A percentile compares a stretch with the other conserved stretches of the same genome.
These are phyloP conservation scores for Hemibagrus wyckioides DNA, from an alignment of 2,113 vertebrate genomes.

Conservation along the genomic window DNA sequence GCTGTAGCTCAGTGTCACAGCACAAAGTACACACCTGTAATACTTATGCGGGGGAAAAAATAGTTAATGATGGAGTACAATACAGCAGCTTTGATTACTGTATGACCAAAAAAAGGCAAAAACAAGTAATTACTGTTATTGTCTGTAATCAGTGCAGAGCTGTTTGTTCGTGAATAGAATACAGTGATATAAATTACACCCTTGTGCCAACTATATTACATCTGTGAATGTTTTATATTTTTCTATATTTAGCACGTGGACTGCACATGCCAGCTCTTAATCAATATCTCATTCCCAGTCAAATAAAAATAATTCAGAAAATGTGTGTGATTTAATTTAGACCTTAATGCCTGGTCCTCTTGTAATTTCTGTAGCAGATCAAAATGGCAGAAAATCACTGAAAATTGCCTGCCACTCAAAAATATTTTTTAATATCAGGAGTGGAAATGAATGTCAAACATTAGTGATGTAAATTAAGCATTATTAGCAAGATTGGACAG, in stretches of 20 bases:
- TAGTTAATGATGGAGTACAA: neutral
- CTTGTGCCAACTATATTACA: neutral
- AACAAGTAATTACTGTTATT: constrained; percentile 4
- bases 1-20: neutral
- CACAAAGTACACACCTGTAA: neutral
- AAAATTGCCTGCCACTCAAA: neutral
- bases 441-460: neutral
- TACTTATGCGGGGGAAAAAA: neutral
- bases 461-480: neutral
- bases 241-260: neutral
- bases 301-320: neutral
- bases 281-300: neutral
- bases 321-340: neutral
- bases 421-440: neutral
- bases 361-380: neutral
- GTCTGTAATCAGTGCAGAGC: neutral
- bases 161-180: neutral
- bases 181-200: neutral
- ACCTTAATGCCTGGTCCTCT: neutral
- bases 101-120: neutral
- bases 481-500: neutral
- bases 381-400: neutral
- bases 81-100: neutral
- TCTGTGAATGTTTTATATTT: neutral
- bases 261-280: neutral